phyloP scores from a whole-genome alignment of 2,888 invertebrate genomes.

The Melitaea athalia region DNA sequence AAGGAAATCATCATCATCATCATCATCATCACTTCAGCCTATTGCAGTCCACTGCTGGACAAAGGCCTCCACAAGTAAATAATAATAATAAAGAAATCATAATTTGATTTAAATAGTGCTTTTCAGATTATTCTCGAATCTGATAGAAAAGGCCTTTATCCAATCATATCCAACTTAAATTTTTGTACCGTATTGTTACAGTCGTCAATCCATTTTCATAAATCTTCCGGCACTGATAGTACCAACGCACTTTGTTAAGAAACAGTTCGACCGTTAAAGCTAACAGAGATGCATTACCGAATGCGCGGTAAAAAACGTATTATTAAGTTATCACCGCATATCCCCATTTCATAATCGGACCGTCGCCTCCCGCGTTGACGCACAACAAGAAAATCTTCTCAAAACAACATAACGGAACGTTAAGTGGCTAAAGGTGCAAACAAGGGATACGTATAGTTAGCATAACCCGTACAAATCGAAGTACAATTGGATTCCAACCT shows the following conservation, averaged over 20 bases:
- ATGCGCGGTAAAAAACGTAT: background rate
- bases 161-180: too few relatives aligned
- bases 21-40: too few relatives aligned
- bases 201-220: background rate
- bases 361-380: constrained; percentile 36
- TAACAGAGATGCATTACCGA: background rate
- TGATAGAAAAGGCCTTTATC: too few relatives aligned
- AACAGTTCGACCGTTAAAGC: background rate
- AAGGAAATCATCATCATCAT: too few relatives aligned
- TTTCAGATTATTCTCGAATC: too few relatives aligned
- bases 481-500: constrained; percentile 7
- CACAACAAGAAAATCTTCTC: constrained; percentile 33
- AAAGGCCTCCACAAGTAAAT: too few relatives aligned
- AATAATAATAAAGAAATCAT: too few relatives aligned
- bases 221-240: background rate
- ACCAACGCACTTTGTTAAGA: background rate
- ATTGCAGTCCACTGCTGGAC: too few relatives aligned
- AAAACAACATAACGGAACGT: constrained; percentile 48
- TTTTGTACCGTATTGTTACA: too few relatives aligned
- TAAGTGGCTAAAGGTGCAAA: constrained; percentile 51
- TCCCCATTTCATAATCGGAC: constrained; percentile 26
- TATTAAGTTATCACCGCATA: constrained; percentile 4
- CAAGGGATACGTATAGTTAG: constrained; percentile 40
- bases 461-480: constrained; percentile 30
- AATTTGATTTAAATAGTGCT: too few relatives aligned